Evolutionary conservation across 2,113 vertebrate species (phyloP), one percentile per base, ranked within the genome.

Genomic region (Gnathonemus longibarbis): DNA sequence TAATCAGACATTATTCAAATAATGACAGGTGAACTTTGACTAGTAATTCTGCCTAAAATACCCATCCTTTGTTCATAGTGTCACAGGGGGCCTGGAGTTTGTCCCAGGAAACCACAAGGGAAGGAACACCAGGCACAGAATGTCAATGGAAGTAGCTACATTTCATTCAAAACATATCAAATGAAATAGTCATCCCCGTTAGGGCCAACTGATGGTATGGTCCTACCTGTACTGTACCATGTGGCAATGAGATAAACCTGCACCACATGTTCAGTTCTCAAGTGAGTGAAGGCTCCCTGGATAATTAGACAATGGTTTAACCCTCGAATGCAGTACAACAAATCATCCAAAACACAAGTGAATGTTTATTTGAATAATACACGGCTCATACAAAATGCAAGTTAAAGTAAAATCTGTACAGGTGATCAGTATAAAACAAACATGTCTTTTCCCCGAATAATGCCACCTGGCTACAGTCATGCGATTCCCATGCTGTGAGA

Each of bases 181-280:
- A 35, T 42, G 8, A 42, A 13, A 42, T 19, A 10, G 49, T 19
- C 48, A 77, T 13, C 70, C 56, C 35, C 15, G 3, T 84, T 31
- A 84, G 39, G 88, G 77, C 88, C 48, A 53, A 21, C 74, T 83
- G 74, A 19, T 89, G 70, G 70, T 13, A 91, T 84, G 90, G 66
- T 90, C 74, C 91, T 90, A 89, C 89, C 92, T 93, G 92, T 50
- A 91, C 27, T 88, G 83, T 90, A 89, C 92, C 92, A 93, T 90
- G 88, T 93, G 93, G 92, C 90, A 88, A 92, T 74, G 24, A 80
- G 46, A 45, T 83, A 89, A 50, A 77, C 13, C 4, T 45, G 24
- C 11, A 80, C 90, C 70, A 7, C 89, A 90, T 92, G 91, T 91
- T 84, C 62, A 90, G 90, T 90, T 93, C 94, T 94, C 94, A 95